phyloP scores from a whole-genome alignment of 2,888 invertebrate genomes.

The Netelia inedita region DNA sequence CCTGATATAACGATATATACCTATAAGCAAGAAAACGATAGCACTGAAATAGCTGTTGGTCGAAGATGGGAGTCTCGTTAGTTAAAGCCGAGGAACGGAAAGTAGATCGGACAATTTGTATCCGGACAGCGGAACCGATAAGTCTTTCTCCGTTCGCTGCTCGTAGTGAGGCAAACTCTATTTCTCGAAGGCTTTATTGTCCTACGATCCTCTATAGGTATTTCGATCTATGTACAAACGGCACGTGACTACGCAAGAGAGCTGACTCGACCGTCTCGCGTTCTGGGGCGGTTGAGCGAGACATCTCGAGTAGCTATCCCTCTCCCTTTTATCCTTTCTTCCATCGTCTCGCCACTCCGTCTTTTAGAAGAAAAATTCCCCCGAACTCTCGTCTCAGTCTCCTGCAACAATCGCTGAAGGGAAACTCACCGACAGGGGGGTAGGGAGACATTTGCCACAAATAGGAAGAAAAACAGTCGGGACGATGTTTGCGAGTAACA shows the following conservation, averaged over 20 bases:
- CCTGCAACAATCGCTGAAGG: constrained; percentile 19
- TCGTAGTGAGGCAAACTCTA: constrained; percentile 42
- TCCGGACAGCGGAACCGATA: constrained; percentile 54
- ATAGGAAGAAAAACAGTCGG: constrained; percentile 27
- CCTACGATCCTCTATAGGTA: constrained; percentile 24
- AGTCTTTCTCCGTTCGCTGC: constrained; percentile 30
- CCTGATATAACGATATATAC: neutral
- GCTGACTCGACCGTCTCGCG: constrained; percentile 65
- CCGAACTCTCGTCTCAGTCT: constrained; percentile 36
- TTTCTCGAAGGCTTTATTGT: constrained; percentile 19
- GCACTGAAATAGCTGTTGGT: constrained; percentile 51
- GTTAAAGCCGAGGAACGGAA: constrained; percentile 46
- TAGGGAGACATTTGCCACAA: neutral
- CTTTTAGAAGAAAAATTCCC: neutral
- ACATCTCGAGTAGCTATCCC: constrained; percentile 9
- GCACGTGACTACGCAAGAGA: constrained; percentile 47
- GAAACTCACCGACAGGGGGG: constrained; percentile 25
- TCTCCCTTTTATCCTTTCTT: neutral
- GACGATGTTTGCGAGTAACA: neutral
- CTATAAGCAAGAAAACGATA: constrained; percentile 12
- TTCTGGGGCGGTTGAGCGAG: constrained; percentile 23
- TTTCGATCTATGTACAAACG: constrained; percentile 16
- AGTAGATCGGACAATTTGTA: constrained; percentile 62
- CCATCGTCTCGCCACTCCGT: neutral
- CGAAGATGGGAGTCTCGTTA: constrained; percentile 35